Conservation (phyloP, 2,113 vertebrate genomes). For the Carlito syrichta region DNA sequence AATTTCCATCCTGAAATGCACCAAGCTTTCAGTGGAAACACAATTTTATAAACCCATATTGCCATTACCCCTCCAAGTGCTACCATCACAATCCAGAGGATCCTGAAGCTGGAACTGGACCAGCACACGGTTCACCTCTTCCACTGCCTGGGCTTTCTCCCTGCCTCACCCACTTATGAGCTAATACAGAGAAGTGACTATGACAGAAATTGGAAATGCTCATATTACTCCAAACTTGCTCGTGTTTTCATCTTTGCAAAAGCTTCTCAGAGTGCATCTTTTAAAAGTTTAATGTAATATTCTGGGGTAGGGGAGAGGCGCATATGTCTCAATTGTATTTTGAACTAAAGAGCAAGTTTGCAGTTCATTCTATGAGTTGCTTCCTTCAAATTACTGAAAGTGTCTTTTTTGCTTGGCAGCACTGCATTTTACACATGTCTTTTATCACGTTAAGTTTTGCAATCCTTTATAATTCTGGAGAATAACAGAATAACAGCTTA, state of each 20-base stretch:
- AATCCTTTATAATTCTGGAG: slow-evolving; percentile 51
- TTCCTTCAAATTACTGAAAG: slow-evolving; percentile 29
- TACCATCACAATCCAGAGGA: not conserved
- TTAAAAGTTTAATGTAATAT: slow-evolving; percentile 26
- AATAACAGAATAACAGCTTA: slow-evolving; percentile 49
- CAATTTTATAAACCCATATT: not conserved
- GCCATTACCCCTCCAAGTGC: not conserved
- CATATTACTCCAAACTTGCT: slow-evolving; percentile 26
- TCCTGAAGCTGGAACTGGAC: not conserved
- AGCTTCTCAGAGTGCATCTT: slow-evolving; percentile 48
- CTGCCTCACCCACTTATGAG: slow-evolving; percentile 19
- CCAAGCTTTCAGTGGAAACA: not conserved
- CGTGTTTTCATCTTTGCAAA: slow-evolving; percentile 41
- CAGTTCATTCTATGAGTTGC: slow-evolving; percentile 55
- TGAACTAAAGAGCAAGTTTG: slow-evolving; percentile 30
- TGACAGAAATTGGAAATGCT: slow-evolving; percentile 52
- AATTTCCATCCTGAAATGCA: not conserved
- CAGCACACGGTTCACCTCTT: not conserved
- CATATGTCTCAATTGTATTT: not conserved
- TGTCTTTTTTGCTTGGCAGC: not conserved
- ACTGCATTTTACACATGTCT: slow-evolving; percentile 17
- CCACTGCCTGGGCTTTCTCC: not conserved
- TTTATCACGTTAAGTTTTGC: slow-evolving; percentile 37
- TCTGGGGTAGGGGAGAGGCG: not conserved
- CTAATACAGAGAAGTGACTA: not conserved